A percentile compares a stretch with the other conserved stretches of the same genome.
These are phyloP conservation scores for Allacma fusca DNA, from an alignment of 2,888 invertebrate genomes.

Conservation along the genomic window DNA sequence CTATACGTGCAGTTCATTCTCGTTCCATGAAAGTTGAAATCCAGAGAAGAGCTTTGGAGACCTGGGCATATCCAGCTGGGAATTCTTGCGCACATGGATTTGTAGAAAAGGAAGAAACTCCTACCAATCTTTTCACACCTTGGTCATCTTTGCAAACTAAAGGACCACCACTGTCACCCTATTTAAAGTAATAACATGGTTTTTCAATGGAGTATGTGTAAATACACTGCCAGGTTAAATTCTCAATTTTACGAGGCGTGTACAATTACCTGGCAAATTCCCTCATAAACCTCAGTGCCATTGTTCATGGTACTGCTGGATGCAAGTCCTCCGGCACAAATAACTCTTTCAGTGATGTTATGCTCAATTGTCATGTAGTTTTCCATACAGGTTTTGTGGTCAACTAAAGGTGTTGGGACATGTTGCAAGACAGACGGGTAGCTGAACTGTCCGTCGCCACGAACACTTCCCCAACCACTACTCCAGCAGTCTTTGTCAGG, in stretches of 20 bases:
- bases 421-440: conserved; percentile 17
- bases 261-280: conserved; percentile 27
- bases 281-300: conserved; percentile 11
- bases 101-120: background rate
- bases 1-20: no score
- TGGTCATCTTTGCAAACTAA: conserved; percentile 10
- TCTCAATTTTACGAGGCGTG: no score
- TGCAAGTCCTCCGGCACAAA: conserved; percentile 25
- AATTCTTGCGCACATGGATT: background rate
- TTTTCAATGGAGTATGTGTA: background rate
- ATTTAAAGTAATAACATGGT: background rate
- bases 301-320: background rate
- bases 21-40: background rate
- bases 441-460: conserved; percentile 5
- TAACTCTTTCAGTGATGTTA: conserved; percentile 19
- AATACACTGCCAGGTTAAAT: background rate
- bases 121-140: conserved; percentile 1
- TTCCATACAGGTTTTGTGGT: background rate
- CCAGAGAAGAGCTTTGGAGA: background rate
- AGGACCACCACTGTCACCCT: conserved; percentile 37
- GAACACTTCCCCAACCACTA: conserved; percentile 24
- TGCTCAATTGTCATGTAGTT: background rate
- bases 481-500: conserved; percentile 20
- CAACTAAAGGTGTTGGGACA: conserved; percentile 10
- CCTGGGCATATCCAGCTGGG: background rate